Evolutionary conservation across 2,113 vertebrate genomes (phyloP), one percentile per base, ranked within the genome.

Genomic region (Tragelaphus imberbis): DNA sequence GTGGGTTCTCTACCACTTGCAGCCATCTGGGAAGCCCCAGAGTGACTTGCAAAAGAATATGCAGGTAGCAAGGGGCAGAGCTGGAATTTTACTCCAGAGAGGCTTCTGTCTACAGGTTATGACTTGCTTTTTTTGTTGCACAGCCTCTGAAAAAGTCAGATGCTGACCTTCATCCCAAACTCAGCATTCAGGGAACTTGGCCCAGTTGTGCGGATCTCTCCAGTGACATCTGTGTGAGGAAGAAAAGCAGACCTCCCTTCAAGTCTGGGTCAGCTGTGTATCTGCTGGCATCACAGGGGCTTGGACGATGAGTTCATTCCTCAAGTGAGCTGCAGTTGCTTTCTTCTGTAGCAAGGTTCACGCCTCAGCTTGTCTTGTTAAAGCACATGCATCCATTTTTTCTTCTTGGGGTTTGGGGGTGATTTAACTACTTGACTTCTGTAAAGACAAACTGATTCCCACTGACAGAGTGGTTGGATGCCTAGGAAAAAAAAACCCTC

Each of bases 351-450:
- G 27, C 19, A 44, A 71, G n/a, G 47, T 77, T 90, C 33, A 91
- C 63, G 84, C 51, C 92, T 47, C 15, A 12, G 47, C 12, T n/a
- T 55, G 61, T 59, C 53, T 97, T 44, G 27, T 79, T n/a, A 86
- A 97, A n/a, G n/a, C 47, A 84, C 87, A 59, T 95, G 82, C 95
- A 93, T 93, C 56, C 84, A 0, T 49, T 86, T 21, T 19, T 0
- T 91, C 84, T 97, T 97, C n/a, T 63, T 84, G 23, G 80, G 28
- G 30, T 17, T 85, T 95, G 79, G 95, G 49, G 58, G 36, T 97
- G 84, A 97, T 97, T n/a, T 96, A 94, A 85, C 84, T 97, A 4
- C 82, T 97, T 97, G 36, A 68, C 21, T 93, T 90, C 53, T 40
- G 14, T 65, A 80, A 89, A 94, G 85, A 90, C 68, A 91, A 86